Conservation (phyloP, 2,113 vertebrate species). For the Oxyura jamaicensis region DNA sequence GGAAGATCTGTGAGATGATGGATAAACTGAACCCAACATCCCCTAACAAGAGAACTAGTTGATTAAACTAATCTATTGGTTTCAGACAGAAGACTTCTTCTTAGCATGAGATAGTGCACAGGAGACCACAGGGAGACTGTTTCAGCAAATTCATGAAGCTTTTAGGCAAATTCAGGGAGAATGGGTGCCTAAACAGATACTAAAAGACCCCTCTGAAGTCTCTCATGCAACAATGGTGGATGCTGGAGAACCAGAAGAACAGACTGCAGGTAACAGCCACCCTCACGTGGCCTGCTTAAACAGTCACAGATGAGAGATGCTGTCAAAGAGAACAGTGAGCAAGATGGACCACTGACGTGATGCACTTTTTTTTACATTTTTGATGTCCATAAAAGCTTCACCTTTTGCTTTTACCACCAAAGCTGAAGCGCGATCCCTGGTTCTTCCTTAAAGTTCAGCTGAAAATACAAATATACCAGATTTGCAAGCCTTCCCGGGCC, state of each 20-base stretch:
- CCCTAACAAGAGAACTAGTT: not conserved
- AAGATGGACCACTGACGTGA: not conserved
- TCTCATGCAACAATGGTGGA: not conserved
- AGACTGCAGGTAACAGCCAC: not conserved
- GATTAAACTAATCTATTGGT: not conserved
- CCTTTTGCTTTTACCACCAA: not conserved
- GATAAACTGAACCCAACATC: not conserved
- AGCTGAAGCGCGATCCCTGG: not conserved
- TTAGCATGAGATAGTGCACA: not conserved
- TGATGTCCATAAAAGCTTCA: not conserved
- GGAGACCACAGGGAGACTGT: not conserved
- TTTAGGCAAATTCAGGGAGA: not conserved
- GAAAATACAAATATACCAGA: not conserved
- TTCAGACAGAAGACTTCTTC: not conserved
- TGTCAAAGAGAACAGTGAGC: not conserved
- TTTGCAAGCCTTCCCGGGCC: not conserved
- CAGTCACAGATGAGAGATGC: not conserved
- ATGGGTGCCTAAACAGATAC: accelerated
- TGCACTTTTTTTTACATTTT: not conserved
- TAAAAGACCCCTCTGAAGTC: not conserved
- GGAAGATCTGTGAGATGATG: accelerated
- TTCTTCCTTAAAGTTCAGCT: not conserved
- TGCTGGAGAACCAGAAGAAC: not conserved
- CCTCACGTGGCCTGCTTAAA: not conserved
- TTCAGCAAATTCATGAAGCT: not conserved